phyloP scores from a whole-genome alignment of 2,888 invertebrate species.

The Dryococelus australis region DNA sequence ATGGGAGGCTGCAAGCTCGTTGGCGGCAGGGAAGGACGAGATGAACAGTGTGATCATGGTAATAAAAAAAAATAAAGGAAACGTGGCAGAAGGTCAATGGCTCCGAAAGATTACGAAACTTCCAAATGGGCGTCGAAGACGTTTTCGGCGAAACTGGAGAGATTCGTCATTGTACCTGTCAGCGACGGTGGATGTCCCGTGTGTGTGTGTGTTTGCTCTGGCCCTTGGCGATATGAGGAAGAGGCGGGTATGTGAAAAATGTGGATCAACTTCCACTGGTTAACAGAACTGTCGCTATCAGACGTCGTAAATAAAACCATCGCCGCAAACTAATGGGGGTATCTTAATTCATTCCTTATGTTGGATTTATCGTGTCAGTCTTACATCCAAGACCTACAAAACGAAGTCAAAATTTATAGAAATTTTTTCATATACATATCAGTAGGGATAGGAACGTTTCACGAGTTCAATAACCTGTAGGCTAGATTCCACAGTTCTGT shows the following conservation, averaged over 20 bases:
- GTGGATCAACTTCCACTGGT: background rate
- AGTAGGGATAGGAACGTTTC: too few relatives aligned
- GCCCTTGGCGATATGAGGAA: too few relatives aligned
- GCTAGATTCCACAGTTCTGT: too few relatives aligned
- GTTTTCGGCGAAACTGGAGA: background rate
- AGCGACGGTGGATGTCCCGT: background rate
- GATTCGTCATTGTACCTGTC: slow-evolving; percentile 16
- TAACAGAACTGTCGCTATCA: background rate
- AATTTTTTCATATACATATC: too few relatives aligned
- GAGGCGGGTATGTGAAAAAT: background rate
- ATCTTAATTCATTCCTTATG: background rate
- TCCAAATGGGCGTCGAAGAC: background rate
- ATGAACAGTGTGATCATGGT: background rate
- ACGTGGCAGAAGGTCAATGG: background rate
- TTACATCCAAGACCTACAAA: too few relatives aligned
- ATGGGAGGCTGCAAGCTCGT: background rate
- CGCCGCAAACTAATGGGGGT: background rate
- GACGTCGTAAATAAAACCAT: background rate
- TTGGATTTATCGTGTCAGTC: too few relatives aligned
- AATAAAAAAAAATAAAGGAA: background rate
- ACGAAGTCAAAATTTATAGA: too few relatives aligned
- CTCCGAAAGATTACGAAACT: background rate
- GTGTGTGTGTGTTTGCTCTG: too few relatives aligned
- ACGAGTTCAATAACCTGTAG: too few relatives aligned
- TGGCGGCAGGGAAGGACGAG: background rate